Evolutionary conservation across 2,888 invertebrate species (phyloP), one percentile per base, ranked within the genome.

Genomic region (Dolichomitus sp.): DNA sequence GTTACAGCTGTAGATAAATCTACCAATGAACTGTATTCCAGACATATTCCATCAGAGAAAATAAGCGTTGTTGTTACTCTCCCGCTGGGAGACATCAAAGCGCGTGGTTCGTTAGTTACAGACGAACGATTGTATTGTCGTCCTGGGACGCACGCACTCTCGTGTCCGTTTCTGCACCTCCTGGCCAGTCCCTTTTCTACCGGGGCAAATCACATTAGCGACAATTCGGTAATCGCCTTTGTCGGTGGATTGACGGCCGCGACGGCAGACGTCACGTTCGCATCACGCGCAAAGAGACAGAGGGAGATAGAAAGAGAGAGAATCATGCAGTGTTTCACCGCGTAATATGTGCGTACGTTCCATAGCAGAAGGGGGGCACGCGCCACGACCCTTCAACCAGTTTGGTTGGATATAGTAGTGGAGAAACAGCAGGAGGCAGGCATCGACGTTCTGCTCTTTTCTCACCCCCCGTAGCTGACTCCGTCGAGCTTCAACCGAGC

Each of bases 201-300:
- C 76, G 68, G 68, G 76, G 40, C 76, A 88, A 90, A 90, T 90
- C 88, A 85, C 87, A 90, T 90, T 89, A 89, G 87, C 86, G 84
- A 90, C 89, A 83, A 89, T 90, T 90, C 88, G 86, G 86, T 88
- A 90, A 90, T 89, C 89, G 87, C 87, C 89, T 88, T 90, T 87
- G 87, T 88, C 84, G 81, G 76, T 76, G 77, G 81, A 78, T 68
- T 50, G 73, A 30, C 83, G 83, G 72, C 78, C 81, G 65, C 74
- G 72, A 61, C 68, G 42, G 52, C 68, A 23, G 42, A 42, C 42
- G 33, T 40, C 37, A 1, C 40, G 61, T 19, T 45, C 59, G 40
- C 12, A 40, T 48, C 19, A 19, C 37, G 40, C 17, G 12, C 7
- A 19, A 42, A 42, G 6, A 65, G 42, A 27, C 14, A 9, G 19